Evolutionary conservation across 1,140 invertebrate genomes (phyloP).

Genomic region (Leptinotarsa undecemlineata): DNA sequence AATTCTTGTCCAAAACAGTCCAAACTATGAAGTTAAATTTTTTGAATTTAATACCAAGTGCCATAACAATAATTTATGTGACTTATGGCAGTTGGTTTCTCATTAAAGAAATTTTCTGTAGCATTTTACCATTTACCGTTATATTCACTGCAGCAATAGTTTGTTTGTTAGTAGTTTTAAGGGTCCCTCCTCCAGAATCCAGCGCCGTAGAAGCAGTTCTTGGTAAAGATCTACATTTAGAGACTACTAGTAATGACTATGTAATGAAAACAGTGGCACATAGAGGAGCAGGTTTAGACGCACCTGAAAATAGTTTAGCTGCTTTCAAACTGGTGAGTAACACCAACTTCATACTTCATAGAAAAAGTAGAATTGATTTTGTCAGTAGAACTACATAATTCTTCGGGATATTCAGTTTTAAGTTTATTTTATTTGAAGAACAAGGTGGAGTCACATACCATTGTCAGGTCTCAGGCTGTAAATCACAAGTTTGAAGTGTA

Average conservation of each 20-base stretch:
- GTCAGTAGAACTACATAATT: too few species aligned
- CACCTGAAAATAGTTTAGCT: slow-evolving; percentile 73
- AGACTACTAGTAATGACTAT: slow-evolving; percentile 49
- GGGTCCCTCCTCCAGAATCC: slow-evolving; percentile 52
- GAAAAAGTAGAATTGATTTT: too few species aligned
- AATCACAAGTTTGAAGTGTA: too few species aligned
- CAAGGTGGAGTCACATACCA: too few species aligned
- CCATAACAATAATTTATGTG: slow-evolving; percentile 32
- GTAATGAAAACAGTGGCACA: slow-evolving; percentile 66
- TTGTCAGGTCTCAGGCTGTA: too few species aligned
- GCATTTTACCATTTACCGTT: slow-evolving; percentile 45
- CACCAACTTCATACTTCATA: too few species aligned
- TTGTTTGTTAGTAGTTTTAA: slow-evolving; percentile 37
- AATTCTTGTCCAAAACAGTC: background rate
- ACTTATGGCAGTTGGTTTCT: slow-evolving; percentile 37
- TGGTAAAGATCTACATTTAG: slow-evolving; percentile 53
- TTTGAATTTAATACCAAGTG: slow-evolving; percentile 33
- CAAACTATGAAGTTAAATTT: slow-evolving; percentile 29
- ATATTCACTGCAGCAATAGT: slow-evolving; percentile 41
- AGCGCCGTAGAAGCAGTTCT: slow-evolving; percentile 55
- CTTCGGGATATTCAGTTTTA: too few species aligned
- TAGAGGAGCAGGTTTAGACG: slow-evolving; percentile 70
- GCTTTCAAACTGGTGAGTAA: slow-evolving; percentile 67
- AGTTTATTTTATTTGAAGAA: too few species aligned
- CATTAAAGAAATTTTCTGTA: slow-evolving; percentile 38